Evolutionary conservation across 2,888 invertebrate genomes (phyloP).

Genomic region (Eretmocerus hayati): DNA sequence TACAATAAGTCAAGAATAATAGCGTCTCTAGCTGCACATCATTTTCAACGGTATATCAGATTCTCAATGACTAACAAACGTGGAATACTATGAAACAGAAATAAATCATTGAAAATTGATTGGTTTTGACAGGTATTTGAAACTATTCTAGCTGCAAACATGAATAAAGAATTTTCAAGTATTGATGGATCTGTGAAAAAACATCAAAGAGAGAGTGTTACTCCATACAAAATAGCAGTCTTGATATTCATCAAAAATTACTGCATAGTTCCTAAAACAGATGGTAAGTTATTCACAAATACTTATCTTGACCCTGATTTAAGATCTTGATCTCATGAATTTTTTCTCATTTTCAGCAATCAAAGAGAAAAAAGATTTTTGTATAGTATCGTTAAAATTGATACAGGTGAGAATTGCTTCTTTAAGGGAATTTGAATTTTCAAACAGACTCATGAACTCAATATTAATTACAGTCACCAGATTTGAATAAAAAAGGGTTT

Average conservation of each 20-base stretch:
- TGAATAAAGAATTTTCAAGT: conserved; percentile 43
- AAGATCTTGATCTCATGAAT: conserved; percentile 1
- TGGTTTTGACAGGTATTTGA: no score
- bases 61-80: no score
- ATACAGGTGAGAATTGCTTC: conserved; percentile 57
- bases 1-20: no score
- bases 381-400: conserved; percentile 70
- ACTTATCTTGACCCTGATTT: background rate
- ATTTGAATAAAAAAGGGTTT: conserved; percentile 65
- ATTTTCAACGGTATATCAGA: no score
- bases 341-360: conserved; percentile 26
- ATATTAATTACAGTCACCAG: conserved; percentile 57
- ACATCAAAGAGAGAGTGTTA: conserved; percentile 57
- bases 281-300: background rate
- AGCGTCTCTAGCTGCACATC: no score
- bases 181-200: conserved; percentile 41
- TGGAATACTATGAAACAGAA: no score
- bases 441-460: conserved; percentile 1
- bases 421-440: conserved; percentile 8
- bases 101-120: no score
- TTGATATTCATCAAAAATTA: conserved; percentile 71
- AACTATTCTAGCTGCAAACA: no score
- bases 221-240: conserved; percentile 74
- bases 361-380: conserved; percentile 64
- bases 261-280: no score